Percentiles rank a stretch among this genome's conserved stretches.
phyloP scores from a whole-genome alignment of 2,888 invertebrate species.

The Agrotis segetum region DNA sequence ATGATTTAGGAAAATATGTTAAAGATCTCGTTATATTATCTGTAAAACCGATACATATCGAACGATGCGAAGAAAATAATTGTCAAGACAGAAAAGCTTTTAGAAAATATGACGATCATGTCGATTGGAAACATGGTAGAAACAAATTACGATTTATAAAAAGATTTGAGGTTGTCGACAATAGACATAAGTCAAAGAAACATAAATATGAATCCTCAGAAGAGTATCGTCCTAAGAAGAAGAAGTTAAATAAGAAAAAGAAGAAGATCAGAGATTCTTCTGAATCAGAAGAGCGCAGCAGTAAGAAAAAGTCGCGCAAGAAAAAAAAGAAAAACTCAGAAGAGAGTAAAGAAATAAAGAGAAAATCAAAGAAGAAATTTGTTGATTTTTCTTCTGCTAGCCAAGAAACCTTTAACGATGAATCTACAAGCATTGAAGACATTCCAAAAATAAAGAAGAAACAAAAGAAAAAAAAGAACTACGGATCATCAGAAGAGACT shows the following conservation, averaged over 20 bases:
- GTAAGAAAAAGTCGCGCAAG: not conserved
- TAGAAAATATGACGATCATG: not conserved
- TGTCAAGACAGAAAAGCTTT: slow-evolving; percentile 21
- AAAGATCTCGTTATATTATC: slow-evolving; percentile 49
- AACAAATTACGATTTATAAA: not conserved
- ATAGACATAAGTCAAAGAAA: not conserved
- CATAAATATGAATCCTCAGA: not conserved
- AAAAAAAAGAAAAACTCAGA: not conserved
- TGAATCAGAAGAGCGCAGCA: slow-evolving; percentile 7
- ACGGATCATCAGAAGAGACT: not conserved
- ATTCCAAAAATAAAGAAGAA: not conserved
- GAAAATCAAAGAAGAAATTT: not conserved
- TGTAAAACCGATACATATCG: accelerated
- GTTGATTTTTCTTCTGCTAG: not conserved
- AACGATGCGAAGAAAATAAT: not conserved
- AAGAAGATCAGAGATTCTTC: not conserved
- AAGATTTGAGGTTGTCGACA: slow-evolving; percentile 35
- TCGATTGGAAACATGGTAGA: not conserved
- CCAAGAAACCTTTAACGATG: not conserved
- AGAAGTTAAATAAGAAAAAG: not conserved
- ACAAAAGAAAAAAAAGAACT: not conserved
- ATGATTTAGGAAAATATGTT: slow-evolving; percentile 56
- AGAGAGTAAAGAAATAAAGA: not conserved
- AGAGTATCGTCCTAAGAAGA: not conserved
- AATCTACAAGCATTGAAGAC: slow-evolving; percentile 3